A percentile compares a stretch with the other conserved stretches of the same genome.
Evolutionary conservation across 2,113 vertebrate species (phyloP).

Genomic region (Labeo rohita): DNA sequence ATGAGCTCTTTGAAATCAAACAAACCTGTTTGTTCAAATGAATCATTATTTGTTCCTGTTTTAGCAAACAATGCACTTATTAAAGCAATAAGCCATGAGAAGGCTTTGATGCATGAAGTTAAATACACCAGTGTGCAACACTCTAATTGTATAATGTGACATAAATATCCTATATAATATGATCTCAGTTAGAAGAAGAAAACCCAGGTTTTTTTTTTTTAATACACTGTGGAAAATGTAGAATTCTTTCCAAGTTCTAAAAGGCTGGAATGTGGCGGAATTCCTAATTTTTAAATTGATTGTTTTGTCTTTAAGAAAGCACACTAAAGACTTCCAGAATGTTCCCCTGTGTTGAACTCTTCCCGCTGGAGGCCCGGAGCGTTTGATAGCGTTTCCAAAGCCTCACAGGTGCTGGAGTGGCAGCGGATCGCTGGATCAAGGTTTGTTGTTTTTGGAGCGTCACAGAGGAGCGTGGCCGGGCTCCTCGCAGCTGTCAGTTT

Average conservation of each 20-base stretch:
- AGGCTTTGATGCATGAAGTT: not conserved
- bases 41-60: no score
- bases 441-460: slow-evolving; percentile 31
- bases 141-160: not conserved
- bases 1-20: no score
- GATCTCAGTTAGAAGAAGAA: not conserved
- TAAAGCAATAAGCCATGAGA: not conserved
- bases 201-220: not conserved
- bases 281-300: not conserved
- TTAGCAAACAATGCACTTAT: not conserved
- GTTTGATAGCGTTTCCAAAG: slow-evolving; percentile 3
- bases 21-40: no score
- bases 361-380: not conserved
- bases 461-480: slow-evolving; percentile 59
- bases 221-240: not conserved
- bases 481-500: slow-evolving; percentile 69
- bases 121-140: not conserved
- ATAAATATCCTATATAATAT: not conserved
- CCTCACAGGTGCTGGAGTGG: slow-evolving; percentile 16
- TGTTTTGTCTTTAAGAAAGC: not conserved
- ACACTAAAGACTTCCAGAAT: not conserved
- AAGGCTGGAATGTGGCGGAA: not conserved
- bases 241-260: not conserved
- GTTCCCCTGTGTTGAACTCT: not conserved
- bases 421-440: slow-evolving; percentile 11